Evolutionary conservation across 1,140 invertebrate genomes (phyloP), one percentile per base, ranked within the genome.

Genomic region (Heliothis virescens): DNA sequence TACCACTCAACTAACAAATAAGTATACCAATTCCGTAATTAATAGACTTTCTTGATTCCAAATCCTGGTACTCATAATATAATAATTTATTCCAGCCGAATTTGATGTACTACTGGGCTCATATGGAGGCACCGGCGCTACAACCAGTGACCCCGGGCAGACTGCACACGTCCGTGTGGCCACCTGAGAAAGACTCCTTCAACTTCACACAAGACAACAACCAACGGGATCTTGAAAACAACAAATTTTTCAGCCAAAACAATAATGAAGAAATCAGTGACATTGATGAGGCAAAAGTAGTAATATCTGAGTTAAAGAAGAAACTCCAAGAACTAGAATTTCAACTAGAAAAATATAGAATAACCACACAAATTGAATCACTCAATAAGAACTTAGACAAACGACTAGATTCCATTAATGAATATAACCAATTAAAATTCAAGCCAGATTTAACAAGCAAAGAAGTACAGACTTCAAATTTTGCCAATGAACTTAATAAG

Each of bases 61-160:
- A 26, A 26, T 26, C 16, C 53, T 55, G 11, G 2, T 57, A 77
- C 72, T 48, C 15, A 29, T 79, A 52, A 41, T 59, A 13, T 57
- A 83, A 83, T 81, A 9, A 5, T 84, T 87, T 78, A 85, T 95
- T 96, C 52, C 92, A 98, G 98, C 96, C 97, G 72, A 97, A 98
- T 90, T 95, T 97, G 85, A 98, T 98, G 96, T 98, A 98, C 92
- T 98, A 97, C 89, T 98, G 98, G 98, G 96, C 97, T 26, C 97
- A 98, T 88, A 97, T 97, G 67, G 97, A 98, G 90, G 91, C 95
- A 29, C 96, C 96, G 47, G 91, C 95, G n/a, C 95, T 96, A 18
- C 95, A 96, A 82, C 96, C 96, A 21, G 95, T 96, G 26, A 97
- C 97, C n/a, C 97, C 97, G 3, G 97, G 97, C 75, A 92, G 87